Percentiles rank a stretch among this genome's conserved stretches.
These are phyloP conservation scores for Neotoma lepida DNA, from an alignment of 2,113 vertebrate genomes.

Conservation along the genomic window DNA sequence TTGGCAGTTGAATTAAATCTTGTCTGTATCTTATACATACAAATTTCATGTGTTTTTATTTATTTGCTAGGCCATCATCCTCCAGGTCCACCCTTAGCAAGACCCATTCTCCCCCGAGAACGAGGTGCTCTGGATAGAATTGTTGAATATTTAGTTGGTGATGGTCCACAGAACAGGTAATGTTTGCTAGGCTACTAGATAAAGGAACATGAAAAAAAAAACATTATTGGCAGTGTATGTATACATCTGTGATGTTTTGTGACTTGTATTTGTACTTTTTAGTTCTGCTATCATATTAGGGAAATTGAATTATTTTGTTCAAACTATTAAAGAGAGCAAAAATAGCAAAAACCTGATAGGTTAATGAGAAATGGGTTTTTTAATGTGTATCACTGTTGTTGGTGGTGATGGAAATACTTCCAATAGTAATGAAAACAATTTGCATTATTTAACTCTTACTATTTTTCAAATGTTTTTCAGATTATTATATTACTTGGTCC, in stretches of 20 bases:
- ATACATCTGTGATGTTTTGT: neutral
- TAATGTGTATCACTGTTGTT: neutral
- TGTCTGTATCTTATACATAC: neutral
- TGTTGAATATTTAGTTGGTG: slow-evolving; percentile 97
- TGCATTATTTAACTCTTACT: slow-evolving; percentile 18
- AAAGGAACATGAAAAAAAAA: slow-evolving; percentile 32
- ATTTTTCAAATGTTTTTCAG: slow-evolving; percentile 55
- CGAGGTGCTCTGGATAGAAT: slow-evolving; percentile 95
- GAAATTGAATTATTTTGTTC: slow-evolving; percentile 55
- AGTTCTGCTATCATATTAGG: slow-evolving; percentile 8
- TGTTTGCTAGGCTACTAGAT: slow-evolving; percentile 48
- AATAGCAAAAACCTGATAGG: neutral
- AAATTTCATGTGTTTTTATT: slow-evolving; percentile 23
- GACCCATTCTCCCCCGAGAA: slow-evolving; percentile 95
- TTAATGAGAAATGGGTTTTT: slow-evolving; percentile 30
- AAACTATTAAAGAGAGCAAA: slow-evolving; percentile 29
- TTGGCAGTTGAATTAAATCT: slow-evolving; percentile 41
- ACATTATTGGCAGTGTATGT: neutral
- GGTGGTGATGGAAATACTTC: slow-evolving; percentile 33
- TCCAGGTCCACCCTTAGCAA: slow-evolving; percentile 96
- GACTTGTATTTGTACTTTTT: slow-evolving; percentile 44
- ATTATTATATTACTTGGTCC: slow-evolving; percentile 47
- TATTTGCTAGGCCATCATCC: slow-evolving; percentile 93
- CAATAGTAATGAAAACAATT: slow-evolving; percentile 13
- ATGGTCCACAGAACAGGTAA: slow-evolving; percentile 98